Conservation (phyloP, 1,140 invertebrate genomes). For the Augochlora pura region DNA sequence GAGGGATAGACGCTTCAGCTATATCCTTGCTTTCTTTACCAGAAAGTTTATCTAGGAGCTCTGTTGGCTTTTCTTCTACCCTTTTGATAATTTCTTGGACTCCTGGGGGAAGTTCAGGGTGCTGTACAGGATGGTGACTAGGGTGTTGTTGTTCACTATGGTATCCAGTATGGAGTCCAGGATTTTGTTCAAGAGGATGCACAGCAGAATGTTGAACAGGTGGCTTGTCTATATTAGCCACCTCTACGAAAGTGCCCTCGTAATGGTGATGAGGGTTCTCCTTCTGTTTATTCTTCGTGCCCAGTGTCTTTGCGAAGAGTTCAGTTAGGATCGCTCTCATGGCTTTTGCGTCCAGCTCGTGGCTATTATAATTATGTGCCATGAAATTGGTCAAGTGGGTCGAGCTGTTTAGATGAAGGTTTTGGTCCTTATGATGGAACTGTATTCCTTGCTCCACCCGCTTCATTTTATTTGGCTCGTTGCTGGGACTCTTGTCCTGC, state of each 20-base stretch:
- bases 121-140: no score
- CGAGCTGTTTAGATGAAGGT: conserved; percentile 33
- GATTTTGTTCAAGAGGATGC: no score
- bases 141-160: no score
- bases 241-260: conserved; percentile 69
- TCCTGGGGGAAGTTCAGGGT: no score
- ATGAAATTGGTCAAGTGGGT: conserved; percentile 26
- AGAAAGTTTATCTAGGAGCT: background rate
- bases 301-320: conserved; percentile 64
- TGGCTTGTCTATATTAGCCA: conserved; percentile 69
- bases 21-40: background rate
- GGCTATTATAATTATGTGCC: conserved; percentile 66
- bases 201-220: background rate
- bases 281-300: conserved; percentile 69
- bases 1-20: no score
- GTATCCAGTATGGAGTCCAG: no score
- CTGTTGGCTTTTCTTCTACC: background rate
- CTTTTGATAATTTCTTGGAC: no score
- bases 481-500: conserved; percentile 70
- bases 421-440: conserved; percentile 69
- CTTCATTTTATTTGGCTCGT: conserved; percentile 79
- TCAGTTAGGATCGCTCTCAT: conserved; percentile 74
- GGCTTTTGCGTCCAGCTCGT: conserved; percentile 76
- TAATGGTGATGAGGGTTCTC: conserved; percentile 70
- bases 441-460: conserved; percentile 74